These are phyloP conservation scores for Lampropteryx suffumata DNA, from an alignment of 2,888 invertebrate genomes.

Conservation along the genomic window DNA sequence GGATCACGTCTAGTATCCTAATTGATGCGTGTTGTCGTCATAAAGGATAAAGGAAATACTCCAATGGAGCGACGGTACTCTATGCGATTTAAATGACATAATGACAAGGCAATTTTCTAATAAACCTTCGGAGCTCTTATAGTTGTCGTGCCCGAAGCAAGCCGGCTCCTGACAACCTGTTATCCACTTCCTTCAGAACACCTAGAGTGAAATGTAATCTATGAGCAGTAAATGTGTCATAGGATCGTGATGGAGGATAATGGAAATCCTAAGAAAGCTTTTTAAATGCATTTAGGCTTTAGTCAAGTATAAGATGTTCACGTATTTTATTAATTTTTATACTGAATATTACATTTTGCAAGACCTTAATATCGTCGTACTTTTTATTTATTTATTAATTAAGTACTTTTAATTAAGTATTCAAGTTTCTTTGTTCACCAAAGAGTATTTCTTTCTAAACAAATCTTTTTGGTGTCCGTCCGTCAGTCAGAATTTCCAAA, in stretches of 20 bases:
- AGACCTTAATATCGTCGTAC: too few relatives aligned
- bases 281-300: not conserved
- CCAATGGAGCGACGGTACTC: conserved; percentile 80
- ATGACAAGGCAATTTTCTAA: conserved; percentile 83
- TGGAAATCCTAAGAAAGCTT: conserved; percentile 1
- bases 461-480: too few relatives aligned
- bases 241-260: not conserved
- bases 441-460: too few relatives aligned
- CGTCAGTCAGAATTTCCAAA: too few relatives aligned
- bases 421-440: too few relatives aligned
- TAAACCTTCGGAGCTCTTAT: conserved; percentile 80
- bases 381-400: too few relatives aligned
- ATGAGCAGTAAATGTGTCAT: conserved; percentile 8
- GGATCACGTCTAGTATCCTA: conserved; percentile 68
- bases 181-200: conserved; percentile 75
- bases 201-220: conserved; percentile 47
- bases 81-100: conserved; percentile 84
- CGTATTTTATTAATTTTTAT: too few relatives aligned
- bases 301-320: too few relatives aligned
- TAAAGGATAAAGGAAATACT: conserved; percentile 82
- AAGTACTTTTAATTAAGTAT: too few relatives aligned
- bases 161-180: conserved; percentile 71
- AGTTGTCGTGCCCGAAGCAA: conserved; percentile 66
- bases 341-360: too few relatives aligned
- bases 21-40: conserved; percentile 79